phyloP scores from a whole-genome alignment of 2,888 invertebrate genomes.

The Coremacera marginata region DNA sequence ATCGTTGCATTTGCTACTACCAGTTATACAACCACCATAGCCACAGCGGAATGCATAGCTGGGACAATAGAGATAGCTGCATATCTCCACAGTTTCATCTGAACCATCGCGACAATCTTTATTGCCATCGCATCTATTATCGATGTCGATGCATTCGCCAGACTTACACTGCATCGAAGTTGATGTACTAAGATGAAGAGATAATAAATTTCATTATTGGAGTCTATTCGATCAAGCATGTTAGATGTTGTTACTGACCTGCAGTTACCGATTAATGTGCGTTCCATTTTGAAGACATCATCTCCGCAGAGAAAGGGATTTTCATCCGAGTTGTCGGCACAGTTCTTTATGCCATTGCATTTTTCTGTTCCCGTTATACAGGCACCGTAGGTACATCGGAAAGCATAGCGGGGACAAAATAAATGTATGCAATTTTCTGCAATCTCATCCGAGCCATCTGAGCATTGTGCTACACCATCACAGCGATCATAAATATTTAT shows the following conservation, averaged over 20 bases:
- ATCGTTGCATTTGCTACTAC: conserved; percentile 65
- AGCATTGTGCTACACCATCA: conserved; percentile 59
- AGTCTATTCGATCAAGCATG: not conserved
- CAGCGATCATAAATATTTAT: conserved; percentile 55
- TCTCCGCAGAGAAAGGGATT: conserved; percentile 59
- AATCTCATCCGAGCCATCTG: conserved; percentile 63
- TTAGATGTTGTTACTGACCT: conserved; percentile 31
- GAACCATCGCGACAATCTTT: conserved; percentile 60
- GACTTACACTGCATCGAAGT: conserved; percentile 53
- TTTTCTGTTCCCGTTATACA: conserved; percentile 48
- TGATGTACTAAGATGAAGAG: not conserved
- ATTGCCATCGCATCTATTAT: conserved; percentile 56
- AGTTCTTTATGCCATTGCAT: conserved; percentile 52
- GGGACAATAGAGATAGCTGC: conserved; percentile 66
- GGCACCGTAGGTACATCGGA: conserved; percentile 63
- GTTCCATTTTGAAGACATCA: conserved; percentile 25
- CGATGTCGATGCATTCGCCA: conserved; percentile 57
- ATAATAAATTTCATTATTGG: not conserved
- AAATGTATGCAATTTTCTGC: conserved; percentile 56
- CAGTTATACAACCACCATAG: conserved; percentile 51
- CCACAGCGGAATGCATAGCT: conserved; percentile 67
- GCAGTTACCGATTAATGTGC: conserved; percentile 41
- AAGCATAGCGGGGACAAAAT: conserved; percentile 70
- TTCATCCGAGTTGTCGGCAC: conserved; percentile 56
- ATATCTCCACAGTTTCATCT: conserved; percentile 59